Base-by-base conservation (phyloP, 2,113 vertebrate genomes). In the Nerophis lumbriciformis region DNA sequence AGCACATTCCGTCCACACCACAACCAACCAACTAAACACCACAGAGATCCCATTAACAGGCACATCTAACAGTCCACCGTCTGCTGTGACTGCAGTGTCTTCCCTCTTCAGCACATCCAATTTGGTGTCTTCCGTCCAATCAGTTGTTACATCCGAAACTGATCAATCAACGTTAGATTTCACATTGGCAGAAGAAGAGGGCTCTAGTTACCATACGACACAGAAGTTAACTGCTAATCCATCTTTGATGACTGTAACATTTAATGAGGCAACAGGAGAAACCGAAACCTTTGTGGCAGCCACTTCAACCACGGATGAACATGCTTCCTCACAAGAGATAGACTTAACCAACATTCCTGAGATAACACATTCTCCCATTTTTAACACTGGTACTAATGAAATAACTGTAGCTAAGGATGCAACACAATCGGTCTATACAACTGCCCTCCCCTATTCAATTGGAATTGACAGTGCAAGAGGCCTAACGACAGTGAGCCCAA, bases 191-290 rank as follows among this genome's bases (percentile, higher is more conserved):
- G 76, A 73, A 6, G 56, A 28, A 35, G 59, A 66, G 19, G 49
- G 49, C 38, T 82, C 73, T 49, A 60, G 36, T 69, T 39, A 66
- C 63, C 57, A 68, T 53, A 54, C 60, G 6, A 52, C 59, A 56
- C 21, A 57, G 38, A 60, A 54, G 6, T 65, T 72, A 9, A 68
- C 71, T 16, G 21, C 42, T 45, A 52, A 53, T 53, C 50, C 76
- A 69, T 51, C 38, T 53, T 14, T 35, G 15, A 53, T 71, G 6
- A 77, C 47, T 0, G 4, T 59, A 48, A 80, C 78, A 55, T 85
- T 82, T 68, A 60, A 77, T 59, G 82, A 85, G 69, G 76, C 66
- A 59, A 71, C 76, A 53, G 82, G 68, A 53, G 71, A 86, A 83
- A 83, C 71, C 0, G 75, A 79, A 77, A 72, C 63, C 2, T 70